phyloP scores from a whole-genome alignment of 2,888 invertebrate genomes.

The Ametastegia equiseti region DNA sequence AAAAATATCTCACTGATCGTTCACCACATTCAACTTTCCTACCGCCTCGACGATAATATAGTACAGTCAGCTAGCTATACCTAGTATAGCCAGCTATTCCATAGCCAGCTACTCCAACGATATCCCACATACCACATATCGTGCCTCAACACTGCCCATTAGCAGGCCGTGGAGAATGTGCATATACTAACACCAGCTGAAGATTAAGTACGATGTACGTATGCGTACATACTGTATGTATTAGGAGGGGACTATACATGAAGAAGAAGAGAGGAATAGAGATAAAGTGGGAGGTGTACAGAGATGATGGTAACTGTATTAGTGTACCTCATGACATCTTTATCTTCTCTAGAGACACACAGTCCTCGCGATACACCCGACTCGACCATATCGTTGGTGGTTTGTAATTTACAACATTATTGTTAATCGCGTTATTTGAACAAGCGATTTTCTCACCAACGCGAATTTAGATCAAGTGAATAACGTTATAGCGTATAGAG shows the following conservation, averaged over 20 bases:
- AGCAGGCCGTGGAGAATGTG: neutral
- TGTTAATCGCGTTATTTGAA: neutral
- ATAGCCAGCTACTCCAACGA: too few species aligned
- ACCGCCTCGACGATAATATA: too few species aligned
- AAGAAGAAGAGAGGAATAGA: neutral
- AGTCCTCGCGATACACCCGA: neutral
- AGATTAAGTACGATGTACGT: too few species aligned
- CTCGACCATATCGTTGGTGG: neutral
- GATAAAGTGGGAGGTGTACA: constrained; percentile 7
- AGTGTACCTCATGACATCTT: constrained; percentile 8
- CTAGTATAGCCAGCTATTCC: too few species aligned
- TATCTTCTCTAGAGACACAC: constrained; percentile 40
- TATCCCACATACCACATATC: too few species aligned
- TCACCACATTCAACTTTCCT: too few species aligned
- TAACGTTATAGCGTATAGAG: too few species aligned
- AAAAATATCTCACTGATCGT: too few species aligned
- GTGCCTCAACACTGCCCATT: neutral
- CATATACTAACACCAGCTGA: neutral
- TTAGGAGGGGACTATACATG: neutral
- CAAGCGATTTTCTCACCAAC: too few species aligned
- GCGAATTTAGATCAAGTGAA: too few species aligned
- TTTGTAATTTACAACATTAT: neutral
- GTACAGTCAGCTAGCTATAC: too few species aligned
- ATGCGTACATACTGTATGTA: neutral
- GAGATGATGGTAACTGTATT: constrained; percentile 26